Base-by-base conservation (phyloP, 2,113 vertebrate species). In the Nicator chloris region DNA sequence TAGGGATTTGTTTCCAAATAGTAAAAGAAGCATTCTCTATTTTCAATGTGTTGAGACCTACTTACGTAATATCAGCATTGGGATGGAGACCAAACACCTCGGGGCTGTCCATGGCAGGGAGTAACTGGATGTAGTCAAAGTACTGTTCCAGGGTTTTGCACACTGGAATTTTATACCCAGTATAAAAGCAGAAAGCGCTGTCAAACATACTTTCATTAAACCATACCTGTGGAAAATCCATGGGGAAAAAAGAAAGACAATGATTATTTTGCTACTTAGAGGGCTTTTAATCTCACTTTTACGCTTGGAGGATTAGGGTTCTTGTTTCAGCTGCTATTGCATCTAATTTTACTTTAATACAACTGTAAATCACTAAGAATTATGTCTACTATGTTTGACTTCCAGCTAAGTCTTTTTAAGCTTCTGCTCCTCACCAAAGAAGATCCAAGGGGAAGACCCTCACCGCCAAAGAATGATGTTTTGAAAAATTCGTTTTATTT, bases 81-180 rank as follows among this genome's bases (percentile, higher is more conserved):
- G 98, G 96, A 82, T 98, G 98, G 33, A 98, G 98, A 71, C 98
- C 98, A 94, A 98, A 98, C 86, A 98, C 98, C 88, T 98, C 97
- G 6, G 98, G 98, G 78, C 95, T 98, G 78, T 98, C 98, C 59
- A 98, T 78, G 24, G 95, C 85, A 49, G 98, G 98, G 65, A 98
- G 88, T 26, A 96, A 97, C 85, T 98, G 97, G 91, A 98, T 98
- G 53, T 97, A 98, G 35, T 98, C 98, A 84, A 98, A 97, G 88
- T 98, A 98, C 39, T 98, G 96, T 12, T 97, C 98, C 85, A 98
- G 20, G 17, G 96, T 98, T 96, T 97, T 97, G 85, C 98, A 98
- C 13, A 96, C 44, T 7, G 98, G 98, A 64, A 98, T 98, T 97
- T 98, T 97, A 96, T 98, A 98, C 31, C 97, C 98, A 44, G 95